Base-by-base conservation (phyloP, 2,797 vertebrate genomes). In the Columba guinea region DNA sequence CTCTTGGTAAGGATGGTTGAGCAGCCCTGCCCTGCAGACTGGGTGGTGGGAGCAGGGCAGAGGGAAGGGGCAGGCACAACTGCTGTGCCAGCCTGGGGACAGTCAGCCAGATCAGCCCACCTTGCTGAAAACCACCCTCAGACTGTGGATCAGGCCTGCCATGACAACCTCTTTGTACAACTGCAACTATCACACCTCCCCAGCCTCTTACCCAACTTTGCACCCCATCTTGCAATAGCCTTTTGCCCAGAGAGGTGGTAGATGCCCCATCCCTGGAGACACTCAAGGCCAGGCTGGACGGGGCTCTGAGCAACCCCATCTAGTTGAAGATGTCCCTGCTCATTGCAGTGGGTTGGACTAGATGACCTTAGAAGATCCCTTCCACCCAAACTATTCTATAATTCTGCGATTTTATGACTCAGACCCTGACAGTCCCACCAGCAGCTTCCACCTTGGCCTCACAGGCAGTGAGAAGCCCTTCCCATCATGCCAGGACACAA, bases 21-120 rank as follows among this genome's bases (percentile, higher is more conserved):
- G 49, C 41, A 59, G 34, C 35, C 46, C 39, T 59, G 65, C 27
- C 16, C 46, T 65, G 63, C 35, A 41, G 30, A n/a, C 59, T 32
- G 26, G 28, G 32, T 1, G 4, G 20, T 46, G n/a, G 63, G 35
- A 58, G 39, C 24, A 71, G 6, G 17, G 13, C 8, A 76, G 19
- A 26, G 53, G 30, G 34, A 59, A 35, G 19, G 34, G 28, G 53
- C 62, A 52, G 68, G 46, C 35, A 44, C 22, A 56, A 5, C 13
- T 41, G 7, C 16, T 0, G 0, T n/a, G 12, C 30, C 53, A 58
- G 41, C 13, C 77, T 35, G n/a, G 37, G 2, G 2, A 58, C 24
- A 82, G 37, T 37, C 67, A 83, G 67, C 26, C 68, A 77, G 37
- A 55, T 85, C 44, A 73, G 27, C 41, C n/a, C 51, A 11, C 20